Evolutionary conservation across 2,888 invertebrate genomes (phyloP), one percentile per base, ranked within the genome.

Genomic region (Troides oblongomaculatus): DNA sequence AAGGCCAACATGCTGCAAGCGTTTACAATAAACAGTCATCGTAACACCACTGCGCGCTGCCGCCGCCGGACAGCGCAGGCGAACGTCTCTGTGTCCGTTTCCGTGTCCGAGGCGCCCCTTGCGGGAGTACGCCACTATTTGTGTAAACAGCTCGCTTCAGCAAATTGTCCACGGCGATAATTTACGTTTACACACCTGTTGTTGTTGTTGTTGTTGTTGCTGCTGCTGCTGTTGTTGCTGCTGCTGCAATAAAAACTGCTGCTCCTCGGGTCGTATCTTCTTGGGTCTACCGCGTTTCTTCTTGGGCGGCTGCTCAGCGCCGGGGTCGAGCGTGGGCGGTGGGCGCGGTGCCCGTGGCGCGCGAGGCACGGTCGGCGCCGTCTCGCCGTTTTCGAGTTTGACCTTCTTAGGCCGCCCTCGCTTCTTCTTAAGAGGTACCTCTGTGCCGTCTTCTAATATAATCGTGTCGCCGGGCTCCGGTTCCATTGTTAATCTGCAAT

Each of bases 221-320:
- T 83, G 90, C 66, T 92, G 92, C n/a, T 86, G 86, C 25, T 88
- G 87, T 8, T 86, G 87, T 69, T 88, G 88, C 68, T 88, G 88
- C 68, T 91, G 92, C 78, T 89, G 91, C 78, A 90, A 63, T 71
- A 93, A 82, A 75, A 92, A 93, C 81, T 94, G 94, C 75, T 92
- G 93, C 76, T 94, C 94, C 80, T 95, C 95, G 64, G 94, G 93
- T 73, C 96, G 94, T 23, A 97, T 95, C 89, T 97, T 98, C 89
- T 97, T 97, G 72, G 97, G 97, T 72, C 97, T 93, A 25, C 97
- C 97, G 39, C 97, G 91, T 83, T 97, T 97, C 88, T 97, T 97
- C 90, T 97, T 97, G 73, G 96, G 95, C 73, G 96, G 95, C 80
- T 86, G 86, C 68, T 91, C 92, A 0, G 82, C 85, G 74, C 76